phyloP scores from a whole-genome alignment of 1,140 invertebrate genomes.

The Drosophila kanapiae region DNA sequence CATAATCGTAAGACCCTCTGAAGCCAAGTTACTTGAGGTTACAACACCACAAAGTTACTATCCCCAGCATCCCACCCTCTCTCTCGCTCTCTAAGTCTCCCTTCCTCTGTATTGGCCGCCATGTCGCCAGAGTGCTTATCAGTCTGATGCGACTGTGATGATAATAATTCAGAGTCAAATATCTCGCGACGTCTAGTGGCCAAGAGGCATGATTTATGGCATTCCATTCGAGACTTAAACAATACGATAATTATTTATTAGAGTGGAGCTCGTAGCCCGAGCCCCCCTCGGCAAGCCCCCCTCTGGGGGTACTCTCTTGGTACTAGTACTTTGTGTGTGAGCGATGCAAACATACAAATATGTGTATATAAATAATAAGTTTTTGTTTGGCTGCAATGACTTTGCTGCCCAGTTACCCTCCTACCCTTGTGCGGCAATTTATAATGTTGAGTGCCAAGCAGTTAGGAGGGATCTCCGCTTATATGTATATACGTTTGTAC shows the following conservation, averaged over 20 bases:
- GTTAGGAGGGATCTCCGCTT: constrained; percentile 35
- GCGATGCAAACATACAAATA: constrained; percentile 41
- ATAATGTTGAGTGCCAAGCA: constrained; percentile 66
- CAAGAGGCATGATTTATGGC: constrained; percentile 62
- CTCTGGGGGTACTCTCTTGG: constrained; percentile 11
- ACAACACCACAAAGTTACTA: neutral
- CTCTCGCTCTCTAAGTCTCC: neutral
- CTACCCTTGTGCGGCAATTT: constrained; percentile 48
- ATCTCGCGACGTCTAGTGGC: constrained; percentile 53
- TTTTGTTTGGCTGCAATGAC: constrained; percentile 65
- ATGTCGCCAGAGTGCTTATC: constrained; percentile 57
- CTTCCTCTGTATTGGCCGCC: constrained; percentile 4
- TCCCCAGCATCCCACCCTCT: neutral
- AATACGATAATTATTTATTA: constrained; percentile 72
- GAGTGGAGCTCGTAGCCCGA: constrained; percentile 13
- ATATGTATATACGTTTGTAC: neutral
- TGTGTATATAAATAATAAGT: constrained; percentile 60
- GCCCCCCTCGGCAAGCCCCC: constrained; percentile 13
- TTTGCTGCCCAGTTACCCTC: constrained; percentile 28
- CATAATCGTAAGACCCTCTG: neutral
- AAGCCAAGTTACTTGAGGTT: constrained; percentile 23
- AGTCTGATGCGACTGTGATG: constrained; percentile 56
- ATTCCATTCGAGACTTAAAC: constrained; percentile 68
- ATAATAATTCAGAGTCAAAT: constrained; percentile 68
- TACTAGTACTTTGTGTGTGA: constrained; percentile 23